Base-by-base conservation (phyloP, 2,113 vertebrate species). In the Grammomys dolichurus region DNA sequence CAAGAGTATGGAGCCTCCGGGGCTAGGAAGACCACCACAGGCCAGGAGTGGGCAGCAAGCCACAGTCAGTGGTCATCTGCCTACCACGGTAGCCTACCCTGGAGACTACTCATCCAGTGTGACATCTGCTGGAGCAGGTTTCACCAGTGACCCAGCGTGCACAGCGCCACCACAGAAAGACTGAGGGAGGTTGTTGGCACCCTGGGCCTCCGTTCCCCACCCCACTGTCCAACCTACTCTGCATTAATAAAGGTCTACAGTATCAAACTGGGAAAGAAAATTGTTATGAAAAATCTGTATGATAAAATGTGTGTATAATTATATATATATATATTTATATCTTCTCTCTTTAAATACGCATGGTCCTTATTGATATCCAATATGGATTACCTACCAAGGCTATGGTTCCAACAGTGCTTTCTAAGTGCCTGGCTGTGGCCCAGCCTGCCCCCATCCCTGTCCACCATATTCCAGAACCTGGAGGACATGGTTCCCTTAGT, bases 341-440 rank as follows among this genome's bases (percentile, higher is more conserved):
- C 56, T 43, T 96, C 97, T 98, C 99, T 98, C 98, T 98, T 98
- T 99, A 99, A 99, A 99, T 99, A 99, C 98, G 63, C 96, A 96
- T 97, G 98, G 98, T 98, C 98, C 98, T 98, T 99, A 98, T 97
- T 98, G 98, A 99, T 98, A 99, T 99, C 99, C 99, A 99, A 99
- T 99, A 99, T 99, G 99, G 99, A 99, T 99, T 99, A 99, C 99
- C 99, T 99, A 99, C 98, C 98, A 99, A 98, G 98, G 97, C 97
- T 97, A 98, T 97, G 98, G 98, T 97, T 97, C 96, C 88, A 85
- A 98, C 98, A 97, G 98, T 97, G 98, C 97, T 97, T 96, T 97
- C 97, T 97, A 36, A 95, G 98, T 95, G 95, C 96, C 90, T 67
- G 63, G 91, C 96, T 98, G 96, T 94, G 96, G 80, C 96, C 95